Percentiles rank a stretch among this genome's conserved stretches.
phyloP scores from a whole-genome alignment of 2,888 invertebrate genomes.

The Lasioglossum villosulum region DNA sequence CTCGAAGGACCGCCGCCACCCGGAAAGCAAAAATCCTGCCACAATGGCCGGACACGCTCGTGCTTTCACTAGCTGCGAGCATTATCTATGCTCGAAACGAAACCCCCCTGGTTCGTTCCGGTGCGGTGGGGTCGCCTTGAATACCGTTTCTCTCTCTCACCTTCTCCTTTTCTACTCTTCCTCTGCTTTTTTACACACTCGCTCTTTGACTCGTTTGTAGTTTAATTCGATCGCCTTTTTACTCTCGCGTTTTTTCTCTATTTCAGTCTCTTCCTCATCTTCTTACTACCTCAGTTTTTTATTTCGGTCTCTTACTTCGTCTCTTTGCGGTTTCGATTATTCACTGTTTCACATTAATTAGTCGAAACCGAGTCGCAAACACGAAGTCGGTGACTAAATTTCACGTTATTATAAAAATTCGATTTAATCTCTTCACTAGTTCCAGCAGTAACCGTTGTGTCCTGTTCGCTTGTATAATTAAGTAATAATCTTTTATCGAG shows the following conservation, averaged over 20 bases:
- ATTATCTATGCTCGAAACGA: conserved; percentile 47
- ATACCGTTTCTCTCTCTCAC: background rate
- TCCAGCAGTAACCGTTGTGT: too few species aligned
- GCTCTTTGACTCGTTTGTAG: background rate
- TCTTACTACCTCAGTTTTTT: background rate
- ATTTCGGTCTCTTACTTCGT: background rate
- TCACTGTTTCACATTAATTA: background rate
- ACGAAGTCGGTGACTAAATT: too few species aligned
- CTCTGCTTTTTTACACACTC: background rate
- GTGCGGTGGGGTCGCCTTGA: conserved; percentile 21
- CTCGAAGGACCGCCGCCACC: conserved; percentile 39
- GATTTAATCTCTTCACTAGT: too few species aligned
- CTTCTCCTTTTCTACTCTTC: background rate
- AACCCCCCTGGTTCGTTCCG: conserved; percentile 35
- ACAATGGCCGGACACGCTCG: conserved; percentile 44
- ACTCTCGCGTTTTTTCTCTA: background rate
- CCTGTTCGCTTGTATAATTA: too few species aligned
- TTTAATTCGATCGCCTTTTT: background rate
- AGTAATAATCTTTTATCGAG: too few species aligned
- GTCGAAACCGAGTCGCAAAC: too few species aligned
- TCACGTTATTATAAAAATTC: too few species aligned
- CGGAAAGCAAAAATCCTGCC: conserved; percentile 39
- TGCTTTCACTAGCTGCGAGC: conserved; percentile 49
- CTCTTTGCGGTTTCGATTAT: background rate
- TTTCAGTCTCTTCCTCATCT: background rate